Base-by-base conservation (phyloP, 2,113 vertebrate species). In the Chroicocephalus ridibundus region DNA sequence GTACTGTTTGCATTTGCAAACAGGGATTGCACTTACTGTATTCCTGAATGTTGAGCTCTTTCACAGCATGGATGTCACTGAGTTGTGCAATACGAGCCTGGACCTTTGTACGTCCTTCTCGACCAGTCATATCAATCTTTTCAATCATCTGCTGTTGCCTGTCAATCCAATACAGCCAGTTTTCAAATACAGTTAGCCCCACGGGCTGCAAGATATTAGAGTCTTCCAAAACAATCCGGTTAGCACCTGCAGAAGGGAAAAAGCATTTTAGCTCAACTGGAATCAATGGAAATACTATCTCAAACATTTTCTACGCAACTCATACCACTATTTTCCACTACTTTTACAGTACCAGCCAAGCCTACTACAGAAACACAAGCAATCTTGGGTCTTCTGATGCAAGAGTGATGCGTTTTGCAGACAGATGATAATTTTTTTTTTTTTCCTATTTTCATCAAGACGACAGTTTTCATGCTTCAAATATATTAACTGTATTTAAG, bases 101-200 rank as follows among this genome's bases (percentile, higher is more conserved):
- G 93, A 99, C 99, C 98, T 99, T 99, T 19, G 99, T 99, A 80
- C 99, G 99, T 7, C 99, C 99, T 90, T 99, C 99, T 11, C 98
- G 97, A 5, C 99, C 99, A 0, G 98, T 99, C 98, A 99, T 99
- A 76, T 99, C 98, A 11, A 99, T 99, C 95, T 99, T 99, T 46
- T 99, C 99, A 60, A 99, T 99, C 99, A 99, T 99, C 97, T 99
- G 99, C 96, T 99, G 99, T 94, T 99, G 99, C 64, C 98, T 98
- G 97, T 99, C 99, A 84, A 99, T 99, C 99, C 99, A 99, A 95
- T 99, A 99, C 22, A 99, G 98, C 98, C 99, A 99, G 88, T 98
- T 98, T 76, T 99, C 99, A 89, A 99, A 99, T 3, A 99, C 99
- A 1, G 99, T 99, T 57, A 99, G 97, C 2, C 99, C 99, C 51